phyloP scores from a whole-genome alignment of 2,113 vertebrate genomes.

The Cercopithecus mona region DNA sequence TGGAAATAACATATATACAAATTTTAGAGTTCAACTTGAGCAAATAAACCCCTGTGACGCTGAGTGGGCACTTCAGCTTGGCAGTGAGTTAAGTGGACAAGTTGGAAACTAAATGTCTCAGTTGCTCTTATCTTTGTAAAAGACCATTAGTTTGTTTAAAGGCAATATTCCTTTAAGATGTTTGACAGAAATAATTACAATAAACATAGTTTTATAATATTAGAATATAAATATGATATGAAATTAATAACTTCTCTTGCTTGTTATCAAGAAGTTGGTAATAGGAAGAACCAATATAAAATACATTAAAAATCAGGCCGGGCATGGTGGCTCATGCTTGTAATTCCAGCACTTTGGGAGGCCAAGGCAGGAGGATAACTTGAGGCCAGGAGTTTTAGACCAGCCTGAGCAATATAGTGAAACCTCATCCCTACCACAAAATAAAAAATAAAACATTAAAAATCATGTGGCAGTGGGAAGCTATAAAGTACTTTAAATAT shows the following conservation, averaged over 20 bases:
- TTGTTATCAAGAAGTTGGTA: not conserved
- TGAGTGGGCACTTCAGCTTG: not conserved
- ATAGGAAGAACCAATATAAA: not conserved
- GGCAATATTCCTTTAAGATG: not conserved
- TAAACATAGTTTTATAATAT: not conserved
- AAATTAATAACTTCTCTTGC: not conserved
- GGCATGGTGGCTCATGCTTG: too few relatives aligned
- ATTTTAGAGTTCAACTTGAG: not conserved
- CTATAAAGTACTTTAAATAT: slow-evolving; percentile 23
- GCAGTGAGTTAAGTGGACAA: not conserved
- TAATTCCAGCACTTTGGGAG: too few relatives aligned
- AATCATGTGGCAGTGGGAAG: not conserved
- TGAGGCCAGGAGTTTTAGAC: too few relatives aligned
- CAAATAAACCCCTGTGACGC: not conserved
- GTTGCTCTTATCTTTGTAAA: not conserved
- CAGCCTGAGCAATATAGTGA: too few relatives aligned
- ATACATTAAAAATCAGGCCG: not conserved
- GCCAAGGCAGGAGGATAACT: too few relatives aligned
- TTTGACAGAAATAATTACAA: not conserved
- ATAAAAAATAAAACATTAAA: not conserved
- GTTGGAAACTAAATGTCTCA: not conserved
- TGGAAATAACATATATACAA: not conserved
- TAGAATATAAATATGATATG: not conserved
- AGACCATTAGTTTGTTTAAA: not conserved
- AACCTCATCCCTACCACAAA: too few relatives aligned